Base-by-base conservation (phyloP, 2,888 invertebrate genomes). In the Cryptosula pallasiana region DNA sequence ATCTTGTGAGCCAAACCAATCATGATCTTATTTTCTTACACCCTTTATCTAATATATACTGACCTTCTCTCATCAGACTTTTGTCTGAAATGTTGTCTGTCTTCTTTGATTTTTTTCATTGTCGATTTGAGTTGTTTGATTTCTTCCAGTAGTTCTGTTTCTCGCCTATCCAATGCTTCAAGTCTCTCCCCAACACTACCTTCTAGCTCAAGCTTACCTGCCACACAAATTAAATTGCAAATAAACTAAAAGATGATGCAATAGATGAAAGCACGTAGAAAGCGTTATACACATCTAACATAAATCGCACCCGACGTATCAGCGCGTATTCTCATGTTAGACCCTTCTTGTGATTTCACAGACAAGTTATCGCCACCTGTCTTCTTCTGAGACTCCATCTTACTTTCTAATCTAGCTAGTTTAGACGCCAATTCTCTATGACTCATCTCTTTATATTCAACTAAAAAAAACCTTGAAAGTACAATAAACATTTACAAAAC, bases 81-180 rank as follows among this genome's bases (percentile, higher is more conserved):
- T 70, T 76, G 77, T 72, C 78, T 76, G 74, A 78, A 79, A 71
- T 78, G 78, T 13, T 74, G 73, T 69, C 78, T 77, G 72, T 83
- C 82, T 13, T 78, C 80, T 71, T 79, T 78, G 63, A 83, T 75
- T 36, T 77, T 75, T 73, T 78, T 80, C 35, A 81, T 76, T 9
- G 76, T 75, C 13, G 72, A 71, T 70, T 77, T 78, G 35, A 79
- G 79, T 73, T 78, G 80, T 32, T 80, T 76, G 3, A 81, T 71
- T 71, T 82, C 79, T 29, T 81, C 81, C 34, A 84, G 73, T 1
- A 83, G 78, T 57, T 83, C 81, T 9, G 83, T 81, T 75, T 84
- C 84, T 69, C 83, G 75, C 71, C 79, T 78, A 75, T 84, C 84
- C 54, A 84, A 74, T 75, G 80, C 80, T 54, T 82, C 80, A 34